A percentile compares a stretch with the other conserved stretches of the same genome.
phyloP scores from a whole-genome alignment of 2,113 vertebrate species.

The Emydocephalus ijimae region DNA sequence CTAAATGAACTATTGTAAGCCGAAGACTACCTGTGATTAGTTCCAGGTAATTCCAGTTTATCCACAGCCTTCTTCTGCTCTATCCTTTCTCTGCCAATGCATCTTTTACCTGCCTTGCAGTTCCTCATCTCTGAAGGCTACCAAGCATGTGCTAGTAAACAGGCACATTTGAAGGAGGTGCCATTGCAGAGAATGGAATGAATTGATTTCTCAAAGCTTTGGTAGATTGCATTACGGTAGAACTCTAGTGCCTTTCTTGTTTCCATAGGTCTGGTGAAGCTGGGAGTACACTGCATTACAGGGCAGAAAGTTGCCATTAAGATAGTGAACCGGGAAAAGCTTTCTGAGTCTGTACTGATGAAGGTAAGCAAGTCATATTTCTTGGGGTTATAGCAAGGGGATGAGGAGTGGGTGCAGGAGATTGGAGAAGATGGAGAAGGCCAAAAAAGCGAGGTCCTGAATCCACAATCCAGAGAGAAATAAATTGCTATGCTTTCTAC shows the following conservation, averaged over 20 bases:
- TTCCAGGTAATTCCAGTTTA: background rate
- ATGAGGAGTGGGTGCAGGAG: background rate
- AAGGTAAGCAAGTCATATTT: constrained; percentile 69
- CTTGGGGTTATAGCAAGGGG: background rate
- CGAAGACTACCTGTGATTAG: background rate
- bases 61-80: background rate
- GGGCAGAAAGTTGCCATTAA: constrained; percentile 93
- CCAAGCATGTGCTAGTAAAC: background rate
- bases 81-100: background rate
- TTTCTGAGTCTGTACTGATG: constrained; percentile 91
- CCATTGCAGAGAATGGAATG: background rate
- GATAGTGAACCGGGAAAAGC: constrained; percentile 92
- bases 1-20: background rate
- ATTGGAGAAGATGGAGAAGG: background rate
- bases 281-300: constrained; percentile 89
- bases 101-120: background rate
- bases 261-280: constrained; percentile 83
- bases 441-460: background rate
- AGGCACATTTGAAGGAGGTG: background rate
- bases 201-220: background rate
- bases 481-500: background rate
- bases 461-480: background rate
- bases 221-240: background rate
- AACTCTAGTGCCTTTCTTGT: background rate
- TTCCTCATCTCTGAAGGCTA: no score